Percentiles rank a stretch among this genome's conserved stretches.
Evolutionary conservation across 2,888 invertebrate genomes (phyloP).

Genomic region (Holacanthella duospinosa): DNA sequence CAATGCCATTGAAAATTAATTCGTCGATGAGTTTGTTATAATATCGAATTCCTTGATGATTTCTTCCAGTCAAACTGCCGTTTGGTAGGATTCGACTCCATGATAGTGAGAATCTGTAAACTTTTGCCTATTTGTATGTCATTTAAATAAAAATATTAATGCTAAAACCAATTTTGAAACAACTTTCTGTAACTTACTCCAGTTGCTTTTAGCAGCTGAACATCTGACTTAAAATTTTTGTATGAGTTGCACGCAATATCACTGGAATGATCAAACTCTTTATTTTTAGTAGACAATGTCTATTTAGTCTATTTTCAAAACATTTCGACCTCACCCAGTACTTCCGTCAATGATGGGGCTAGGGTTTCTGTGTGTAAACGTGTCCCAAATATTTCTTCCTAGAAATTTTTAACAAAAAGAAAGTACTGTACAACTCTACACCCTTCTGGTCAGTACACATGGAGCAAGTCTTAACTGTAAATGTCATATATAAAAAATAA

Average conservation of each 20-base stretch:
- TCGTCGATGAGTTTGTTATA: constrained; percentile 66
- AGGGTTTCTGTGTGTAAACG: background rate
- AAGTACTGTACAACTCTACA: too few species aligned
- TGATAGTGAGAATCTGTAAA: constrained; percentile 42
- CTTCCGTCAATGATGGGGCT: background rate
- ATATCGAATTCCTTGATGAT: constrained; percentile 59
- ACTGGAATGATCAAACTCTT: background rate
- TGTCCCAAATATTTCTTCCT: background rate
- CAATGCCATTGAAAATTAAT: constrained; percentile 50
- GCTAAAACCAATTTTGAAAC: background rate
- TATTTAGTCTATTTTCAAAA: too few species aligned
- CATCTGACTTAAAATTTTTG: background rate
- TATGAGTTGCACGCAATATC: background rate
- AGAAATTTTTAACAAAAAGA: too few species aligned
- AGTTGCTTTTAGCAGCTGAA: background rate
- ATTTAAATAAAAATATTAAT: too few species aligned
- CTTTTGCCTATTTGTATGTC: constrained; percentile 16
- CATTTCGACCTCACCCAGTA: background rate
- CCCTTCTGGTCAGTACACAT: too few species aligned
- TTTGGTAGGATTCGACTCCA: constrained; percentile 45
- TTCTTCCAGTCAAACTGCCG: constrained; percentile 44
- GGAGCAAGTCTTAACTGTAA: too few species aligned
- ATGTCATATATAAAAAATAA: too few species aligned
- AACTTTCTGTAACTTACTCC: background rate
- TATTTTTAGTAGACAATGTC: background rate